Conservation (phyloP, 2,113 vertebrate species). For the Psittacara wagleri region DNA sequence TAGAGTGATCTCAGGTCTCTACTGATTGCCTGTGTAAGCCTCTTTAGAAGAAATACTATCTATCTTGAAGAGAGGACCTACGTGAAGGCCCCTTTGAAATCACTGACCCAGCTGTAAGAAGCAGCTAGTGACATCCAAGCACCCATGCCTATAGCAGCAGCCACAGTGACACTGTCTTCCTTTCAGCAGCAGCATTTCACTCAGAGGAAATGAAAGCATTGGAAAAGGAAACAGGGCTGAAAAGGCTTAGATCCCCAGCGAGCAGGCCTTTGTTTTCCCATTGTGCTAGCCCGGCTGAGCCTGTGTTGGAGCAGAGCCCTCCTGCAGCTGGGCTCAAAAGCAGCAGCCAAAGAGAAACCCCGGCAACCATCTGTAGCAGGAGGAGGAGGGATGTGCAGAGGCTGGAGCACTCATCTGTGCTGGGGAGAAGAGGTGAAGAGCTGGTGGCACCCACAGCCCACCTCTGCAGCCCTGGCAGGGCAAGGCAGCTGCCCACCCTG, state of each 20-base stretch:
- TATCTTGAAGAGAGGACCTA: not conserved
- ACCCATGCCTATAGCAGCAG: not conserved
- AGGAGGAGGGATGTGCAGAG: not conserved
- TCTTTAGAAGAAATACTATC: not conserved
- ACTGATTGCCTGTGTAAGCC: not conserved
- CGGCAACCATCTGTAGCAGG: not conserved
- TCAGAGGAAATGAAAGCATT: slow-evolving; percentile 39
- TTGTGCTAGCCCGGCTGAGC: slow-evolving; percentile 61
- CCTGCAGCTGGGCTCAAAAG: slow-evolving; percentile 61
- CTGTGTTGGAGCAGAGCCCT: slow-evolving; percentile 66
- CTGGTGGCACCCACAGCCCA: not conserved
- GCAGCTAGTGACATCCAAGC: not conserved
- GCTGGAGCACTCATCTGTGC: not conserved
- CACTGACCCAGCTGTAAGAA: not conserved
- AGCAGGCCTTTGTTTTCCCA: slow-evolving; percentile 36
- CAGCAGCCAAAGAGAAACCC: slow-evolving; percentile 55
- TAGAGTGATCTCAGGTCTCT: not conserved
- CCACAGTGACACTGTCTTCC: not conserved
- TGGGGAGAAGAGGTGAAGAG: not conserved
- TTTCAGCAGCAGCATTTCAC: slow-evolving; percentile 40
- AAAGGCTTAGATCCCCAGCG: slow-evolving; percentile 36
- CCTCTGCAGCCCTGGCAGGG: not conserved
- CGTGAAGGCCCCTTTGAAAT: not conserved
- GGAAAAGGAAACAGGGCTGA: slow-evolving; percentile 55
- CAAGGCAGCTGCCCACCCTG: not conserved